Conservation (phyloP, 2,797 vertebrate species). For the Phoeniculus purpureus region DNA sequence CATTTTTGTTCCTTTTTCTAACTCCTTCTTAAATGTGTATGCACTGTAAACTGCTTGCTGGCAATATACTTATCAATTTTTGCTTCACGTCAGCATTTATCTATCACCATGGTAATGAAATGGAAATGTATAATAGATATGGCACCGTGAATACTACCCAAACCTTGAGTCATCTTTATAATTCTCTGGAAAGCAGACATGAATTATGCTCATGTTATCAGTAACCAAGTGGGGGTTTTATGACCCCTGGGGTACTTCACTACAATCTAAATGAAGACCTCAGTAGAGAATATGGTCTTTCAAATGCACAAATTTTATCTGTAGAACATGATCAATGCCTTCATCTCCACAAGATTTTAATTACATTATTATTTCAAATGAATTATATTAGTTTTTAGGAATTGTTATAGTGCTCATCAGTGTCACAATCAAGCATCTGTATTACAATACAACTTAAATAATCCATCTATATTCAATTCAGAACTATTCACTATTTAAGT, state of each 20-base stretch:
- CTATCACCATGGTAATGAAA: slow-evolving; percentile 1
- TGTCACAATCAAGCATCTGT: not conserved
- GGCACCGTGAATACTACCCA: not conserved
- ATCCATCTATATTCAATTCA: slow-evolving; percentile 14
- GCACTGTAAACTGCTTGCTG: not conserved
- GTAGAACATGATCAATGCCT: not conserved
- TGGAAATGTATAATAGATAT: not conserved
- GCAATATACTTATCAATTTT: not conserved
- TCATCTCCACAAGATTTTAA: slow-evolving; percentile 1
- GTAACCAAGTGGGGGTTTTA: not conserved
- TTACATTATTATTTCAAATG: slow-evolving; percentile 11
- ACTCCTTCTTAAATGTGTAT: not conserved
- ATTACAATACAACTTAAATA: slow-evolving; percentile 6
- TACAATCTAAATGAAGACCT: not conserved
- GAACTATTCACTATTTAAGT: not conserved
- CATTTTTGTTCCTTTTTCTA: not conserved
- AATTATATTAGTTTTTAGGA: not conserved
- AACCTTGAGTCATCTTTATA: not conserved
- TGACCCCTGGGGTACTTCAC: not conserved
- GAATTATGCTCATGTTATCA: not conserved
- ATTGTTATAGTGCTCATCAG: not conserved
- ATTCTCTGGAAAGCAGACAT: not conserved
- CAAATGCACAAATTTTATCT: not conserved
- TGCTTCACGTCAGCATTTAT: not conserved
- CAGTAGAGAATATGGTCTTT: not conserved